Conservation (phyloP, 2,888 invertebrate species). For the Tortricodes alternella region DNA sequence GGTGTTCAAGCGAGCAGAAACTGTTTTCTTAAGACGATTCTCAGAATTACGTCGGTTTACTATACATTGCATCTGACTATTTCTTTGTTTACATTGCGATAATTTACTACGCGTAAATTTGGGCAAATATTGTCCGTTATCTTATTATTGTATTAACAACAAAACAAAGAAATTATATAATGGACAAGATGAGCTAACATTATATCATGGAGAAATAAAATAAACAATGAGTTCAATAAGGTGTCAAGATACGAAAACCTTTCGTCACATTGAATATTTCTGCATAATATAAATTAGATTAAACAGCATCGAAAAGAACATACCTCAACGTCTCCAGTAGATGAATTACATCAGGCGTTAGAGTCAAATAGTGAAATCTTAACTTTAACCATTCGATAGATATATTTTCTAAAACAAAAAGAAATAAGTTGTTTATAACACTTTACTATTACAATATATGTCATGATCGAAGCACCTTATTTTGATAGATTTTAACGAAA, state of each 20-base stretch:
- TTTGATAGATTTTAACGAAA: no score
- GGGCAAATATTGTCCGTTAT: slow-evolving; percentile 1
- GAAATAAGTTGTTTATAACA: no score
- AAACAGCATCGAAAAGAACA: slow-evolving; percentile 47
- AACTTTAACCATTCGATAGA: slow-evolving; percentile 90
- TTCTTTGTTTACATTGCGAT: slow-evolving; percentile 20
- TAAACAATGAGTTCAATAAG: slow-evolving; percentile 35
- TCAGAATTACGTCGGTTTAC: slow-evolving; percentile 19
- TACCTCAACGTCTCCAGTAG: slow-evolving; percentile 86
- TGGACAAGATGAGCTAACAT: slow-evolving; percentile 30
- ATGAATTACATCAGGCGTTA: slow-evolving; percentile 86
- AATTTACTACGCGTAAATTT: slow-evolving; percentile 6
- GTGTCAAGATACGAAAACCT: background rate
- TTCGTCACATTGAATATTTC: slow-evolving; percentile 63
- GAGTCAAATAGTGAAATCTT: slow-evolving; percentile 89
- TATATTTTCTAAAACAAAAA: slow-evolving; percentile 83
- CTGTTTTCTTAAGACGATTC: slow-evolving; percentile 6
- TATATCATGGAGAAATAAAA: slow-evolving; percentile 77
- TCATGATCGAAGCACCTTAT: no score
- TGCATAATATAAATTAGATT: slow-evolving; percentile 63
- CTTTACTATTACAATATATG: no score
- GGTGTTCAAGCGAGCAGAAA: background rate
- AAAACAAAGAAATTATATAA: slow-evolving; percentile 47
- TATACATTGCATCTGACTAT: slow-evolving; percentile 4
- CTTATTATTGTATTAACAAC: slow-evolving; percentile 26